A percentile compares a stretch with the other conserved stretches of the same genome.
Conservation (phyloP, 1,140 invertebrate genomes). For the Batillaria attramentaria region DNA sequence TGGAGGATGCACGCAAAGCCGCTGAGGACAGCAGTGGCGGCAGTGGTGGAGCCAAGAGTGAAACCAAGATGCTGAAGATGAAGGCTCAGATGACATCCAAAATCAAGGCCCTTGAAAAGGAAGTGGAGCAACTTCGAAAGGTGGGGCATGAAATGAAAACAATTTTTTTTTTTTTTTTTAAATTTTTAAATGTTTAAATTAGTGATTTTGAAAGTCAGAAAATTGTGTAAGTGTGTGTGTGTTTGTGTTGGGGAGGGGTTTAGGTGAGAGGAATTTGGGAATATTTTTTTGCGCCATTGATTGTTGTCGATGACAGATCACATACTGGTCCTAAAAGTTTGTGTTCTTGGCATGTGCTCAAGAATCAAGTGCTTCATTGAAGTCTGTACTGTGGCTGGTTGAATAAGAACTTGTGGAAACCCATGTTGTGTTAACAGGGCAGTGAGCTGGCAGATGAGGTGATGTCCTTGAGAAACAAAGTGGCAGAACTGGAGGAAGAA, state of each 20-base stretch:
- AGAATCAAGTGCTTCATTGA: too few species aligned
- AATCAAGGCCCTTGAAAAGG: slow-evolving; percentile 87
- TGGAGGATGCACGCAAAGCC: slow-evolving; percentile 16
- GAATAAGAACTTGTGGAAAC: too few species aligned
- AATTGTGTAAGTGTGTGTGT: too few species aligned
- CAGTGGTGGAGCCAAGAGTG: slow-evolving; percentile 28
- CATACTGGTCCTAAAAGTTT: too few species aligned
- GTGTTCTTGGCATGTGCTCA: too few species aligned
- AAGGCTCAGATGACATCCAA: slow-evolving; percentile 86
- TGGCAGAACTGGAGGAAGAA: slow-evolving; percentile 89
- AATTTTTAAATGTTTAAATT: too few species aligned
- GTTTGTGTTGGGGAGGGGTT: too few species aligned
- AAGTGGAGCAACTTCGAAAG: slow-evolving; percentile 81
- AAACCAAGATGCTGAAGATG: slow-evolving; percentile 83
- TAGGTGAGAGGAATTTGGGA: too few species aligned
- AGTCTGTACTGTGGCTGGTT: neutral
- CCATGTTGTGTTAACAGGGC: slow-evolving; percentile 40
- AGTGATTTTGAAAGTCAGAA: too few species aligned
- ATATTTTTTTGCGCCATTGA: too few species aligned
- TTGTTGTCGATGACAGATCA: too few species aligned
- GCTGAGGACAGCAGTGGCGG: neutral
- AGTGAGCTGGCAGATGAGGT: slow-evolving; percentile 48
- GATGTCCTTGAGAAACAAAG: slow-evolving; percentile 80
- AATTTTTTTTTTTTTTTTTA: too few species aligned
- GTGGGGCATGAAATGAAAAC: slow-evolving; percentile 52